phyloP scores from a whole-genome alignment of 2,888 invertebrate genomes.

The Chrysopilus asiliformis region DNA sequence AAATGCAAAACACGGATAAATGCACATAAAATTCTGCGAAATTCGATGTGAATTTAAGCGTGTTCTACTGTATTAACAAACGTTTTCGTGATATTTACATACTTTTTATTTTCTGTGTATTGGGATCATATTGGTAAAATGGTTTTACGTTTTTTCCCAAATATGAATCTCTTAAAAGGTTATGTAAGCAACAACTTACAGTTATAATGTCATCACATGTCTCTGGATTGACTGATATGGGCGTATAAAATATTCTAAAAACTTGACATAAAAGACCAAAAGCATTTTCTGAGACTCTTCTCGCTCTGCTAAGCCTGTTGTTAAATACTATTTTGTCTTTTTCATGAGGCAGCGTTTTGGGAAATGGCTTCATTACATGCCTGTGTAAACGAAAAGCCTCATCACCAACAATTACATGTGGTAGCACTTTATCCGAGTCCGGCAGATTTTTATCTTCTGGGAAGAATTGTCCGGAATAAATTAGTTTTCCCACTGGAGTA shows the following conservation, averaged over 20 bases:
- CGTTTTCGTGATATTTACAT: too few relatives aligned
- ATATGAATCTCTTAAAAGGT: not conserved
- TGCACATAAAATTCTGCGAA: too few relatives aligned
- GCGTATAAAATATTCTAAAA: not conserved
- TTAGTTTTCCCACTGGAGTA: not conserved
- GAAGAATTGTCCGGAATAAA: not conserved
- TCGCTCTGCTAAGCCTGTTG: not conserved
- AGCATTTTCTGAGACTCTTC: constrained; percentile 2
- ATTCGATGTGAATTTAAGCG: too few relatives aligned
- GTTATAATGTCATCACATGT: not conserved
- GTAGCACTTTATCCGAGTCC: constrained; percentile 10
- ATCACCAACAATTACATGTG: constrained; percentile 12
- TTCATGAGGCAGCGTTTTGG: not conserved
- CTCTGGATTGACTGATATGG: not conserved
- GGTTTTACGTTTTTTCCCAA: too few relatives aligned
- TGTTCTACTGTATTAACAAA: too few relatives aligned
- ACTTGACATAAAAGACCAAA: constrained; percentile 1
- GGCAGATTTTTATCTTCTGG: not conserved
- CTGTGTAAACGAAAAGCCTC: constrained; percentile 13
- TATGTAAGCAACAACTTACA: not conserved
- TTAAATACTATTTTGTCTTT: not conserved
- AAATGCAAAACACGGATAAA: too few relatives aligned
- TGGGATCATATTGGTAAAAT: too few relatives aligned
- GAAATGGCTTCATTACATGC: constrained; percentile 13
- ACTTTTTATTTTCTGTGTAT: too few relatives aligned